Base-by-base conservation (phyloP, 1,140 invertebrate species). In the Paralvinella palmiformis region DNA sequence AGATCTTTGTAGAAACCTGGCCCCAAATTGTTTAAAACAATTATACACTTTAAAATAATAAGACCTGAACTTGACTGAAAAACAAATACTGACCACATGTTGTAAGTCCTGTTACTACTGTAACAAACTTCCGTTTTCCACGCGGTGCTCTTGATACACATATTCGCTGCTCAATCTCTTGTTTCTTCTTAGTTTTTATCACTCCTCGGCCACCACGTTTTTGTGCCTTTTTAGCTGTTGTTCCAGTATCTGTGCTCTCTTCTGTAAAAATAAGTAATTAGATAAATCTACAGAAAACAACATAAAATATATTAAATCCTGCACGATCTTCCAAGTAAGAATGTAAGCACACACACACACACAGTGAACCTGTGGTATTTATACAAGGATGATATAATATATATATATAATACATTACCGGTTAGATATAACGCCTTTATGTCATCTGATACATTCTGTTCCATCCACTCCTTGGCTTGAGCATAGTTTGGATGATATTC, bases 71-170 rank as follows among this genome's bases (percentile, higher is more conserved):
- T n/a, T n/a, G n/a, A n/a, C n/a, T n/a, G n/a, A n/a, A n/a, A n/a
- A n/a, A n/a, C 29, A 7, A 35, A n/a, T 53, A 48, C 74, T 80
- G 83, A 92, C 91, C 92, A 84, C 94, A 96, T 68, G 91, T 91
- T 76, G 87, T 91, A 37, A 86, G 75, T 20, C 87, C 86, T 60
- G 81, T 84, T 33, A 88, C 78, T 24, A 87, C 82, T 2, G 96
- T 99, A 0, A 98, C 94, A 56, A 90, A 96, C 85, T 99, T 99
- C 86, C 98, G 98, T 77, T 98, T 99, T 56, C 96, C 96, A 72
- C 96, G 85, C 17, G 94, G 92, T 35, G 95, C 91, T 76, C 94
- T 86, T 1, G 90, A 95, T 13, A 98, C 84, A 71, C 88, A 81
- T 41, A 88, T 83, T 80, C 90, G 85, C 74, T 91, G 89, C 50